These are phyloP conservation scores for Serinus canaria DNA, from an alignment of 2,113 vertebrate species.

Conservation along the genomic window DNA sequence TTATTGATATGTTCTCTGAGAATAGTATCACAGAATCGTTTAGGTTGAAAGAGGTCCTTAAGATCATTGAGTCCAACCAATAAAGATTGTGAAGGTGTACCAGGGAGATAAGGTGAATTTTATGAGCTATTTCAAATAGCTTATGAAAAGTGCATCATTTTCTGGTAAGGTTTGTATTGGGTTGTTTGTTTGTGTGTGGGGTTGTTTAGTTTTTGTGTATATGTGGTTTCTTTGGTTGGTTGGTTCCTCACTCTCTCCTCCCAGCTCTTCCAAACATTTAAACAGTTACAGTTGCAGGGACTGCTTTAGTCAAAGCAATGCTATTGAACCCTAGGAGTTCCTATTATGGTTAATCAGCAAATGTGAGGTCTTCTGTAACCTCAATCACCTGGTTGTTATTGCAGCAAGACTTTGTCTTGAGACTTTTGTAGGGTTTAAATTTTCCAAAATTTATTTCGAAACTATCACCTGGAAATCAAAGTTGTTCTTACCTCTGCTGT, in stretches of 20 bases:
- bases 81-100: background rate
- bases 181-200: background rate
- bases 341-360: background rate
- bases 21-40: background rate
- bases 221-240: background rate
- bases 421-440: background rate
- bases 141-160: background rate
- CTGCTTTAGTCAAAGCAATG: background rate
- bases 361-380: background rate
- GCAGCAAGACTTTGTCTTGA: background rate
- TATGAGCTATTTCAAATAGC: background rate
- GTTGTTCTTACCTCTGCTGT: background rate
- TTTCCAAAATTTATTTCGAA: background rate
- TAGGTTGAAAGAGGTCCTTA: background rate
- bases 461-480: background rate
- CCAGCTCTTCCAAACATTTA: background rate
- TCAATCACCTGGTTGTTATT: background rate
- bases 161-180: background rate
- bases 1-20: background rate
- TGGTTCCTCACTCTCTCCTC: rapidly evolving
- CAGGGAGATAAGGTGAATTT: background rate
- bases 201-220: background rate
- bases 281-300: background rate
- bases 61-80: background rate
- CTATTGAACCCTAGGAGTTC: background rate